Base-by-base conservation (phyloP, 1,140 invertebrate genomes). In the Anthonomus grandis region DNA sequence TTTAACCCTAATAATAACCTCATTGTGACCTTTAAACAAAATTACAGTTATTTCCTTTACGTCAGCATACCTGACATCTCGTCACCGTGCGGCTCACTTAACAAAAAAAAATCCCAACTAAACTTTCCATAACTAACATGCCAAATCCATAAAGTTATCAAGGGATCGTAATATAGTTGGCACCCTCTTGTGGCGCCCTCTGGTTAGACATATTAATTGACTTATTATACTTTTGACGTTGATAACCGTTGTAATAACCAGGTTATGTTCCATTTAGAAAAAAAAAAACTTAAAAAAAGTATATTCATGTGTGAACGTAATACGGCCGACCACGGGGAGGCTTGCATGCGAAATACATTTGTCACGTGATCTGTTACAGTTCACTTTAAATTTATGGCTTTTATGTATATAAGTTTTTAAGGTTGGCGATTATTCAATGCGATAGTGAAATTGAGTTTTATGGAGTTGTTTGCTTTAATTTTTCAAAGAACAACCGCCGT, bases 181-280 rank as follows among this genome's bases (percentile, higher is more conserved):
- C n/a, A n/a, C n/a, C n/a, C n/a, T n/a, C n/a, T n/a, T n/a, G n/a
- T n/a, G n/a, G n/a, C n/a, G n/a, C n/a, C n/a, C n/a, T n/a, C n/a
- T n/a, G n/a, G n/a, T n/a, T n/a, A n/a, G 25, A 48, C 27, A 48
- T 36, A 18, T 48, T 36, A 48, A 48, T 48, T 36, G 46, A 48
- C 46, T 48, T 21, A 48, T 48, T 48, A 48, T 48, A 36, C 46
- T 34, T 48, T 48, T 48, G 46, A 48, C 46, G 46, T 48, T 48
- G 46, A 48, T 48, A 48, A 48, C 46, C 46, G 37, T 36, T 48
- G 46, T 48, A 48, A 48, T 48, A 48, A 48, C 46, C 17, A 34
- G 46, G 46, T 48, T 48, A n/a, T 13, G 46, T 13, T 48, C 37
- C 19, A 17, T 34, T 34, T 34, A 15, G 17, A 27, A 48, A 48